These are phyloP conservation scores for Dioctria rufipes DNA, from an alignment of 2,888 invertebrate genomes.

Conservation along the genomic window DNA sequence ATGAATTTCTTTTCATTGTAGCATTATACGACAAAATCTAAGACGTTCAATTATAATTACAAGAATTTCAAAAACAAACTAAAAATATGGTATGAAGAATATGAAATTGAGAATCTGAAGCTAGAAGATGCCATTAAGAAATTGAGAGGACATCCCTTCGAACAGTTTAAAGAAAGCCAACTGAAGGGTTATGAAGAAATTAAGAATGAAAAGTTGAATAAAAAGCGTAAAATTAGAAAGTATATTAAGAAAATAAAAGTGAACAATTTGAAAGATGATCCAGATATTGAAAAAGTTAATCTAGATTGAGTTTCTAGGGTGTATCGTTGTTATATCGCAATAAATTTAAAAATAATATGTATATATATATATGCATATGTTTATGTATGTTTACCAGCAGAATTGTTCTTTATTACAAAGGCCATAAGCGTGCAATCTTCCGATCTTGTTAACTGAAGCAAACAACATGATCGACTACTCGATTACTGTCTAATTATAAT, in stretches of 20 bases:
- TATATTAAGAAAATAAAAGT: constrained; percentile 70
- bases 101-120: constrained; percentile 70
- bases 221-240: constrained; percentile 66
- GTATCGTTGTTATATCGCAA: too few species aligned
- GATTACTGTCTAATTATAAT: too few species aligned
- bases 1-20: constrained; percentile 60
- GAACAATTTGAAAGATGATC: constrained; percentile 63
- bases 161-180: constrained; percentile 73
- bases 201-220: constrained; percentile 65
- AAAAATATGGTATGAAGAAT: constrained; percentile 72
- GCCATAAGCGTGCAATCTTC: too few species aligned
- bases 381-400: too few species aligned
- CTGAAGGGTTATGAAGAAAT: constrained; percentile 66
- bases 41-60: constrained; percentile 69
- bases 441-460: too few species aligned
- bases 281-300: not conserved
- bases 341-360: too few species aligned
- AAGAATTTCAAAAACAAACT: constrained; percentile 72
- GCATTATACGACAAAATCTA: constrained; percentile 69
- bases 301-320: too few species aligned
- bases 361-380: too few species aligned
- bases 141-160: constrained; percentile 76
- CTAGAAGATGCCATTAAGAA: constrained; percentile 69
- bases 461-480: too few species aligned
- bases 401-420: too few species aligned